Evolutionary conservation across 2,113 vertebrate species (phyloP), one percentile per base, ranked within the genome.

Genomic region (Charina bottae): DNA sequence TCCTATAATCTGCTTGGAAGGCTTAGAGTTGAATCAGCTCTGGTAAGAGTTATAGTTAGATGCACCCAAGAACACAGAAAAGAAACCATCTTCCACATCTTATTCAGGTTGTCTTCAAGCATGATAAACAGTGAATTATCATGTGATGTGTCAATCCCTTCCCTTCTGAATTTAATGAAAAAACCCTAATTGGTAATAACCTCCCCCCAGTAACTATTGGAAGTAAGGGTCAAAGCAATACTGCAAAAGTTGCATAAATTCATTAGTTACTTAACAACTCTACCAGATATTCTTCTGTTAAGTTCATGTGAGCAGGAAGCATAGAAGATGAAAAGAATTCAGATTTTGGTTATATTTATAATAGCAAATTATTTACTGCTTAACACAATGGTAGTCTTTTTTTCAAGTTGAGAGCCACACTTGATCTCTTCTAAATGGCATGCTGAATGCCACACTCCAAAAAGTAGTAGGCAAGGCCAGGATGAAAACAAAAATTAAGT

Each of bases 1-100:
- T 56, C 13, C 13, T 53, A 64, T 89, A 89, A 89, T 89, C 46
- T 72, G 28, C 42, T 90, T 83, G 68, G 64, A 78, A 90, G 19
- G 21, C 19, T 56, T 83, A 83, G 54, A 83, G 53, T 24, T 8
- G 68, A 78, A 37, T 42, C 55, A 83, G 9, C 42, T 49, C 24
- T 89, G 17, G 10, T 46, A 28, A n/a, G 13, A 46, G 33, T 42
- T 28, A 15, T 23, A 37, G 72, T 46, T 11, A 89, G 49, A 53
- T 64, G 87, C 33, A 89, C 60, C 26, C 11, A 49, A 64, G 24
- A 64, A 49, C 11, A 53, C 26, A 46, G 42, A 46, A 12, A 89
- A 64, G 42, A 60, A 60, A 60, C 21, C 11, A 42, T 88, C 87
- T 49, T 49, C 37, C 55, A 88, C 37, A 62, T 46, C 23, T 49